A percentile compares a stretch with the other conserved stretches of the same genome.
phyloP scores from a whole-genome alignment of 2,797 vertebrate genomes.

The Pantherophis vulpinus region DNA sequence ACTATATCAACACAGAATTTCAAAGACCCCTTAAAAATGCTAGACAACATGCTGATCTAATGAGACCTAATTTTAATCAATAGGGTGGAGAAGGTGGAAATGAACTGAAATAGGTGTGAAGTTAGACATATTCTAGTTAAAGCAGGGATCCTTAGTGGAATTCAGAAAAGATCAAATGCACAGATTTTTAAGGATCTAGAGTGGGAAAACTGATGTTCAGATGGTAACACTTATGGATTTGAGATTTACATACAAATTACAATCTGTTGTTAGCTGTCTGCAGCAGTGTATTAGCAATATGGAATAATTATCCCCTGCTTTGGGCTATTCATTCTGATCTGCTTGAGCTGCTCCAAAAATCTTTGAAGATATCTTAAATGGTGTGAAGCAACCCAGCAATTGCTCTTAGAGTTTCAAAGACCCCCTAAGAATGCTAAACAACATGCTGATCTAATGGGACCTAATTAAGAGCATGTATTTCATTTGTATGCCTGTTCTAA shows the following conservation, averaged over 20 bases:
- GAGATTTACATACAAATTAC: not conserved
- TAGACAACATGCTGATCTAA: too few species aligned
- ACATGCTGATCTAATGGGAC: slow-evolving; percentile 38
- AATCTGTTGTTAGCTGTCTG: not conserved
- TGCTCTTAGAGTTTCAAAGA: slow-evolving; percentile 20
- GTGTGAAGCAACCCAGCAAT: slow-evolving; percentile 25
- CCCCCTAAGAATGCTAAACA: slow-evolving; percentile 29
- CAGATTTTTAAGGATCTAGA: not conserved
- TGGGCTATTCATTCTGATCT: slow-evolving; percentile 19
- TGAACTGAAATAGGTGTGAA: not conserved
- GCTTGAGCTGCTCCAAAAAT: slow-evolving; percentile 10
- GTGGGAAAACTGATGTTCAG: not conserved
- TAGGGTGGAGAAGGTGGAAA: not conserved
- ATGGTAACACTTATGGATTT: not conserved
- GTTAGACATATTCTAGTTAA: not conserved
- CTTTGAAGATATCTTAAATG: slow-evolving; percentile 45
- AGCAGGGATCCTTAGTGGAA: not conserved
- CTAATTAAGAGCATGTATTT: slow-evolving; percentile 50
- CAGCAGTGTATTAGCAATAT: not conserved
- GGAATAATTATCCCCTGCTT: not conserved
- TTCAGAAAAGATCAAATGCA: not conserved
- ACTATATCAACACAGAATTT: not conserved
- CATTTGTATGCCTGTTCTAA: slow-evolving; percentile 19
- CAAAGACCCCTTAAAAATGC: too few species aligned
- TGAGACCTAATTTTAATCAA: not conserved